Evolutionary conservation across 2,113 vertebrate genomes (phyloP).

Genomic region (Marmota monax): DNA sequence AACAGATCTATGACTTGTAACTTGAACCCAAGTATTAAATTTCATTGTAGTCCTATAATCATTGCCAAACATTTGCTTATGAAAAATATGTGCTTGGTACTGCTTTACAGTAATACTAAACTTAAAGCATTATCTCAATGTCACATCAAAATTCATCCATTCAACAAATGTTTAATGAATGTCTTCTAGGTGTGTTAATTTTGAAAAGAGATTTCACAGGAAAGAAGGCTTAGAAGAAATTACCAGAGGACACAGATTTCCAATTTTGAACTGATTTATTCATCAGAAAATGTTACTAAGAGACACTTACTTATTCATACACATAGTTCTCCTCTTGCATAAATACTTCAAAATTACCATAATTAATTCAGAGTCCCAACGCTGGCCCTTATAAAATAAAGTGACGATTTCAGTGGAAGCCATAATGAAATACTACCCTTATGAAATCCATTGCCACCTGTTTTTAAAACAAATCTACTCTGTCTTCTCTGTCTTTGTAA

Average conservation of each 20-base stretch:
- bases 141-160: slow-evolving; percentile 75
- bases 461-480: slow-evolving; percentile 34
- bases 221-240: slow-evolving; percentile 72
- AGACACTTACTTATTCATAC: slow-evolving; percentile 76
- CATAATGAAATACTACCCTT: neutral
- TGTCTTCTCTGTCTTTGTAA: slow-evolving; percentile 33
- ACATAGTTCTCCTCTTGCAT: slow-evolving; percentile 51
- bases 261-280: slow-evolving; percentile 82
- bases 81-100: neutral
- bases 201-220: slow-evolving; percentile 69
- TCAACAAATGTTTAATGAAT: slow-evolving; percentile 66
- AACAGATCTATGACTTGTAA: neutral
- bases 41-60: neutral
- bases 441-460: slow-evolving; percentile 17
- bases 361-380: slow-evolving; percentile 72
- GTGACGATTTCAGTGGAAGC: slow-evolving; percentile 54
- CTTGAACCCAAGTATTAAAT: neutral
- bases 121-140: slow-evolving; percentile 52
- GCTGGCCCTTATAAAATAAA: slow-evolving; percentile 63
- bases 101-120: slow-evolving; percentile 37
- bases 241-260: slow-evolving; percentile 76
- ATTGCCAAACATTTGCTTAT: slow-evolving; percentile 51
- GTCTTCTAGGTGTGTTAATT: slow-evolving; percentile 77
- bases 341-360: slow-evolving; percentile 70
- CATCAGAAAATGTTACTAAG: slow-evolving; percentile 76